phyloP scores from a whole-genome alignment of 2,888 invertebrate species.

The Protula sp. region DNA sequence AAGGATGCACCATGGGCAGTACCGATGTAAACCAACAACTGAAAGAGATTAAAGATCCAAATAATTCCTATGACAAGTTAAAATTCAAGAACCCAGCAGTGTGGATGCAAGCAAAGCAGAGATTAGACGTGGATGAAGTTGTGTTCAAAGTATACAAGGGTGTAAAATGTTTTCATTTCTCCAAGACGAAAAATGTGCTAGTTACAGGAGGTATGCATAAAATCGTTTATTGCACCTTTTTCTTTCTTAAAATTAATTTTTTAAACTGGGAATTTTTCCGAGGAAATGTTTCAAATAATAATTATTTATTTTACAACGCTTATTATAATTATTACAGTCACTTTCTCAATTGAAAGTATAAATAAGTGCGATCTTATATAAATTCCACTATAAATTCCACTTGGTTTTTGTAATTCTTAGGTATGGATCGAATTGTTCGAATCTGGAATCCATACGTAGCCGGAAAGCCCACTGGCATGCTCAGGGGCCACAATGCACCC shows the following conservation, averaged over 20 bases:
- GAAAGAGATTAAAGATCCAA: slow-evolving; percentile 41
- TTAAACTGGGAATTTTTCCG: too few relatives aligned
- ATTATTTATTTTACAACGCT: too few relatives aligned
- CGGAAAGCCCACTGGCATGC: slow-evolving; percentile 52
- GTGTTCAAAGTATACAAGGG: slow-evolving; percentile 54
- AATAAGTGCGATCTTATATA: too few relatives aligned
- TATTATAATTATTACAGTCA: too few relatives aligned
- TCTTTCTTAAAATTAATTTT: too few relatives aligned
- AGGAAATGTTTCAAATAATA: too few relatives aligned
- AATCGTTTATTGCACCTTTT: too few relatives aligned
- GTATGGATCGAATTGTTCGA: slow-evolving; percentile 53
- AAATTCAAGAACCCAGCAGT: not conserved
- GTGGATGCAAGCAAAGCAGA: slow-evolving; percentile 24
- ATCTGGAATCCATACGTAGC: slow-evolving; percentile 54
- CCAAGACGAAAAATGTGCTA: slow-evolving; percentile 50
- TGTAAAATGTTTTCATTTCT: slow-evolving; percentile 53
- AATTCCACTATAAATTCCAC: too few relatives aligned
- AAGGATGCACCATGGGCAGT: slow-evolving; percentile 51
- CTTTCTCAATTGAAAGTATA: too few relatives aligned
- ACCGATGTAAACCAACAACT: slow-evolving; percentile 50
- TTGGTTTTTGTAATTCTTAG: too few relatives aligned
- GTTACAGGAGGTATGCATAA: slow-evolving; percentile 52
- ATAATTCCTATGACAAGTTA: not conserved
- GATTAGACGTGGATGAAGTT: slow-evolving; percentile 47
- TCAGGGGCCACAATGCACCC: slow-evolving; percentile 52